A percentile compares a stretch with the other conserved stretches of the same genome.
Conservation (phyloP, 2,113 vertebrate genomes). For the Tachysurus fulvidraco region DNA sequence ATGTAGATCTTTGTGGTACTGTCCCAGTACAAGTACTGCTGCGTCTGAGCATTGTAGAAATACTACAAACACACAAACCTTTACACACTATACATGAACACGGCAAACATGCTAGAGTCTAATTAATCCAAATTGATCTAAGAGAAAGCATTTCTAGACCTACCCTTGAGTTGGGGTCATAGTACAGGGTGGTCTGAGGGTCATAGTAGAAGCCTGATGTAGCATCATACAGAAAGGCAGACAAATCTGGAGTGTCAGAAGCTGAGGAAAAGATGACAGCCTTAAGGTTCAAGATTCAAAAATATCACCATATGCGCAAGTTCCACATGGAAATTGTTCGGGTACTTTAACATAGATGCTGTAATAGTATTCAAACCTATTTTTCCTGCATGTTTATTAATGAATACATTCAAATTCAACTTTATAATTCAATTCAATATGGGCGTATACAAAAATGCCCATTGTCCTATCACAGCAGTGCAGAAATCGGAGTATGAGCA, state of each 20-base stretch:
- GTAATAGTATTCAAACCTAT: not conserved
- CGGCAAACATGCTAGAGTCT: not conserved
- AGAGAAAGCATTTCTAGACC: conserved; percentile 49
- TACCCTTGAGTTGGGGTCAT: conserved; percentile 90
- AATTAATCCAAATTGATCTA: too few species aligned
- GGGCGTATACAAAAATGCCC: not conserved
- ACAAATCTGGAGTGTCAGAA: conserved; percentile 83
- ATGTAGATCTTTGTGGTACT: conserved; percentile 70
- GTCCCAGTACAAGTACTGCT: conserved; percentile 82
- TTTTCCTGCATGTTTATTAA: not conserved
- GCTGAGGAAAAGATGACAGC: conserved; percentile 63
- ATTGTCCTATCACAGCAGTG: not conserved
- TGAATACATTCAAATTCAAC: not conserved
- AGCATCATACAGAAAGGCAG: conserved; percentile 90
- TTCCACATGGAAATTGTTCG: not conserved
- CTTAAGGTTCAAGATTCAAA: not conserved
- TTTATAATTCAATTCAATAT: not conserved
- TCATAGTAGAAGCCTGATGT: conserved; percentile 96
- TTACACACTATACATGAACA: not conserved
- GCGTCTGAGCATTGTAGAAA: conserved; percentile 79
- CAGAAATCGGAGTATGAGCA: not conserved
- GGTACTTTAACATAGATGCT: not conserved
- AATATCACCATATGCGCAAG: not conserved
- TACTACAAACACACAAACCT: conserved; percentile 63
- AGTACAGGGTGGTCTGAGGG: conserved; percentile 90